A percentile compares a stretch with the other conserved stretches of the same genome.
phyloP scores from a whole-genome alignment of 2,113 vertebrate genomes.

The Elachura formosa region DNA sequence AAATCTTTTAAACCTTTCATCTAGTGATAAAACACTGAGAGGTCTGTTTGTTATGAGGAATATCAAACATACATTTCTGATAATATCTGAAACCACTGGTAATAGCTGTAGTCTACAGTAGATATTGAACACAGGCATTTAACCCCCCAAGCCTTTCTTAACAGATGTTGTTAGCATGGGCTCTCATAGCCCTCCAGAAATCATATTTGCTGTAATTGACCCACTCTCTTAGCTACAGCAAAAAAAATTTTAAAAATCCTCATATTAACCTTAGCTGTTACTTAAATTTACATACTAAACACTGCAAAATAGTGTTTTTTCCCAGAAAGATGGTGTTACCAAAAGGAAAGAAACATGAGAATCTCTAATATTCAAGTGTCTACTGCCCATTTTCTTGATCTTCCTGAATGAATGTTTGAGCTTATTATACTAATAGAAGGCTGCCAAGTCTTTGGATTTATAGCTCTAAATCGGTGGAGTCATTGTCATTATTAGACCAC shows the following conservation, averaged over 20 bases:
- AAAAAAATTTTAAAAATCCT: neutral
- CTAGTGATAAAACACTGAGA: conserved; percentile 3
- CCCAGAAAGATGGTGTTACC: neutral
- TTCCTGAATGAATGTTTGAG: conserved; percentile 59
- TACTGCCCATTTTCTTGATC: conserved; percentile 51
- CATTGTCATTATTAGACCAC: conserved; percentile 58
- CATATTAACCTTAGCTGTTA: neutral
- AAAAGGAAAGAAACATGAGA: conserved; percentile 21
- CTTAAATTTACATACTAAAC: neutral
- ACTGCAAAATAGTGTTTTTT: neutral
- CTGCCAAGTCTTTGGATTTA: conserved; percentile 62
- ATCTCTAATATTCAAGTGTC: neutral
- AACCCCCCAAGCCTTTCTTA: neutral
- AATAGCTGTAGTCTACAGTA: neutral
- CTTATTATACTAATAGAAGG: conserved; percentile 55
- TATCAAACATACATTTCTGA: neutral
- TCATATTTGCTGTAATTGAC: neutral
- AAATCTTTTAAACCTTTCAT: conserved; percentile 17
- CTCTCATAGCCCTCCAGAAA: neutral
- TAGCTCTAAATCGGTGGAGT: conserved; percentile 61
- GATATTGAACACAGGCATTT: neutral
- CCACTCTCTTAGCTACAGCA: neutral
- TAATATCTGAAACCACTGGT: neutral
- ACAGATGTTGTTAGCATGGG: neutral
- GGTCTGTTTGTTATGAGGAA: neutral